These are phyloP conservation scores for Conopomorpha cramerella DNA, from an alignment of 1,140 invertebrate genomes.

Conservation along the genomic window DNA sequence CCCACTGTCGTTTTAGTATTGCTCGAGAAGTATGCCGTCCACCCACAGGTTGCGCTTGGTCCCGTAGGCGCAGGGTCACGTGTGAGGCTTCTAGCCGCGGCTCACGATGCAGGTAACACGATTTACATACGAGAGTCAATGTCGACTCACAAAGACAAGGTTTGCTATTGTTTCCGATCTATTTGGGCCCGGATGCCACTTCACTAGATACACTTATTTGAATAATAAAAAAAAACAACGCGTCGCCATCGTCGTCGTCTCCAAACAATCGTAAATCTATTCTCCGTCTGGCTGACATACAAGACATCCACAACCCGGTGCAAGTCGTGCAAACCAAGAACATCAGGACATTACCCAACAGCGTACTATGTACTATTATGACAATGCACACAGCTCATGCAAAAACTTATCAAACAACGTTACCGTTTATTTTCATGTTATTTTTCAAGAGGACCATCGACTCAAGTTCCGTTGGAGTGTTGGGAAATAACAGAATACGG, in stretches of 20 bases:
- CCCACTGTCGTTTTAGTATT: constrained; percentile 52
- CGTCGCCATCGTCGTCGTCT: constrained; percentile 12
- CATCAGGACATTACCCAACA: constrained; percentile 36
- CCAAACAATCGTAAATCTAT: too few relatives aligned
- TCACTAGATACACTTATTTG: constrained; percentile 15
- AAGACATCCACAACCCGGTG: constrained; percentile 7
- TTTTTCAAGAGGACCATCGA: constrained; percentile 56
- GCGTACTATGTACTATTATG: constrained; percentile 20
- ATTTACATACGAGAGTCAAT: constrained; percentile 52
- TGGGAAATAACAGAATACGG: constrained; percentile 15
- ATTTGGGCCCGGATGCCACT: constrained; percentile 32
- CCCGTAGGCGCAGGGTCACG: constrained; percentile 59
- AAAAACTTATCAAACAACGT: constrained; percentile 32
- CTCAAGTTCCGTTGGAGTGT: constrained; percentile 26
- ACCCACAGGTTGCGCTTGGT: constrained; percentile 47
- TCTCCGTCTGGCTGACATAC: too few relatives aligned
- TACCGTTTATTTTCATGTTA: constrained; percentile 59
- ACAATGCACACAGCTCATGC: constrained; percentile 31
- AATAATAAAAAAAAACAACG: constrained; percentile 27
- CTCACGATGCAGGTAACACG: constrained; percentile 41
- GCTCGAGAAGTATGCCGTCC: constrained; percentile 55
- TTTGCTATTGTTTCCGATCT: constrained; percentile 44
- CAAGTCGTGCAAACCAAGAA: constrained; percentile 51
- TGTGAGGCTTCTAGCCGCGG: constrained; percentile 39
- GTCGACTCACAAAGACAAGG: constrained; percentile 36